A percentile compares a stretch with the other conserved stretches of the same genome.
Evolutionary conservation across 2,888 invertebrate genomes (phyloP).

Genomic region (Plagodis dolabraria): DNA sequence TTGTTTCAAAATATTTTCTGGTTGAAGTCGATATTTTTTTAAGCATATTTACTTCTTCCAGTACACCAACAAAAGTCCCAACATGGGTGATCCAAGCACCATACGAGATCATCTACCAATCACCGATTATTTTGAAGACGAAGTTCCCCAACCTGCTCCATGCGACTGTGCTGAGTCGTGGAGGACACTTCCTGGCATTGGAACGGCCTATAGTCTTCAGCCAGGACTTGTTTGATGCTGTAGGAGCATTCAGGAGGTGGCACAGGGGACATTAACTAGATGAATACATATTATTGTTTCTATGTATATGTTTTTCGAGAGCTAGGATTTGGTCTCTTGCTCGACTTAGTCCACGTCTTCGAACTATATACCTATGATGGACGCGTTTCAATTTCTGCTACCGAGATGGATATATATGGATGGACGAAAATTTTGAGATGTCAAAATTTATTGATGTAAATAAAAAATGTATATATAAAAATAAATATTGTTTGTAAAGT

Average conservation of each 20-base stretch:
- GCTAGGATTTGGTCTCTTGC: no score
- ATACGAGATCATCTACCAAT: conserved; percentile 85
- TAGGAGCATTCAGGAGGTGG: conserved; percentile 38
- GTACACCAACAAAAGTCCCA: conserved; percentile 86
- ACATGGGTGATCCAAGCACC: conserved; percentile 88
- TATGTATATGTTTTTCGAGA: no score
- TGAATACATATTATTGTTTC: background rate
- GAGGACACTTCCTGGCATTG: conserved; percentile 93
- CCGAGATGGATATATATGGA: no score
- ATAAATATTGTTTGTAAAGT: no score
- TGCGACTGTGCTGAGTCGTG: conserved; percentile 83
- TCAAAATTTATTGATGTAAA: no score
- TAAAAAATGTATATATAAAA: no score
- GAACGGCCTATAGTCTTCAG: conserved; percentile 88
- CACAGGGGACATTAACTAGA: background rate
- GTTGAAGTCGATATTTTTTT: no score
- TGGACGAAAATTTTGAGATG: no score
- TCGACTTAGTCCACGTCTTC: no score
- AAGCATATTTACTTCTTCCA: conserved; percentile 41
- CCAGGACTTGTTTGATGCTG: conserved; percentile 81
- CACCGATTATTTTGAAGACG: conserved; percentile 81
- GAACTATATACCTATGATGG: no score
- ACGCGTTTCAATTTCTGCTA: no score
- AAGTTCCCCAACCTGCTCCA: conserved; percentile 87
- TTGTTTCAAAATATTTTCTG: no score